Conservation (phyloP, 2,888 invertebrate genomes). For the Sinopyrophorus schimmeli region DNA sequence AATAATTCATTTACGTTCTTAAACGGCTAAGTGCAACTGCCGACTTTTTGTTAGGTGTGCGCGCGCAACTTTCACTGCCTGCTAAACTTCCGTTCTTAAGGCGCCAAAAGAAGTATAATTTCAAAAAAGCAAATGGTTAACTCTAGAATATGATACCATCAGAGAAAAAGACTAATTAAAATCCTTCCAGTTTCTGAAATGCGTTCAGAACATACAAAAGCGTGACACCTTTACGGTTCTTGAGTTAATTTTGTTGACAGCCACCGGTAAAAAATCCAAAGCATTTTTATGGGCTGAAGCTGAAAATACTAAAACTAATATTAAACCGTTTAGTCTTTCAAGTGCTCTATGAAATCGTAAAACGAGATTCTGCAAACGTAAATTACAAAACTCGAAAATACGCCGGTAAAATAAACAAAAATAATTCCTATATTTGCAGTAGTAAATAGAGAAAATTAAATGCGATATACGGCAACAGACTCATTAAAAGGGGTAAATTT, state of each 20-base stretch:
- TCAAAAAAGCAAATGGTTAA: too few relatives aligned
- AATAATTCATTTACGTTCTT: too few relatives aligned
- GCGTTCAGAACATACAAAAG: conserved; percentile 8
- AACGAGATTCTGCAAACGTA: neutral
- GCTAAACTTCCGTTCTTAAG: too few relatives aligned
- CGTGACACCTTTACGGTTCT: conserved; percentile 13
- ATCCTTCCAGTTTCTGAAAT: too few relatives aligned
- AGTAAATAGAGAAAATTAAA: conserved; percentile 15
- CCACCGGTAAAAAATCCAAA: conserved; percentile 7
- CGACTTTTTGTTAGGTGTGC: too few relatives aligned
- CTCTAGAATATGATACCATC: neutral
- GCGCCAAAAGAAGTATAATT: too few relatives aligned
- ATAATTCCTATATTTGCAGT: conserved; percentile 1
- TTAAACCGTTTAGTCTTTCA: neutral
- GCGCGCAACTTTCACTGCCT: too few relatives aligned
- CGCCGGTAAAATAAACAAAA: conserved; percentile 1
- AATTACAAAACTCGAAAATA: neutral
- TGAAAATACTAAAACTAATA: too few relatives aligned
- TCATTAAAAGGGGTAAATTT: conserved; percentile 23
- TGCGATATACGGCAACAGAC: conserved; percentile 12
- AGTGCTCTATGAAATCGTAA: neutral
- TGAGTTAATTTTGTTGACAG: conserved; percentile 3
- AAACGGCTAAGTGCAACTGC: too few relatives aligned
- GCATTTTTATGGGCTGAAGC: conserved; percentile 1
- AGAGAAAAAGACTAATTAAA: too few relatives aligned